These are phyloP conservation scores for Pygoscelis adeliae DNA, from an alignment of 2,113 vertebrate genomes.

Conservation along the genomic window DNA sequence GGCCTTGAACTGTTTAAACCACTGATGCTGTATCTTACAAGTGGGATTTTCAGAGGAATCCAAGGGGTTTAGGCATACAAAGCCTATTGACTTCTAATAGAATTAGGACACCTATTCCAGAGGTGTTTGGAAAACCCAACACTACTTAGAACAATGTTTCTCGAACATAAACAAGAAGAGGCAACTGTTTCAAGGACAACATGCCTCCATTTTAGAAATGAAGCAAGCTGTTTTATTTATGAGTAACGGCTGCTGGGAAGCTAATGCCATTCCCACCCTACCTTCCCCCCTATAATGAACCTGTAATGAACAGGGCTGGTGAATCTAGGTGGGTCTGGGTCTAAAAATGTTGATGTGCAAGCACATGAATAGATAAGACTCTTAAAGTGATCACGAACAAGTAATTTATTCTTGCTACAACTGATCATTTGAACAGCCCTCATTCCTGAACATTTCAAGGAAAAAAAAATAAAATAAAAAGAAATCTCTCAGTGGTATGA, in stretches of 20 bases:
- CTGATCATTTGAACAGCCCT: neutral
- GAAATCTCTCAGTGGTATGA: neutral
- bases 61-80: neutral
- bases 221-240: neutral
- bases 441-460: neutral
- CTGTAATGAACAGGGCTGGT: neutral
- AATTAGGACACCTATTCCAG: slow-evolving; percentile 30
- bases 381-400: neutral
- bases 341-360: neutral
- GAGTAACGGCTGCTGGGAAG: neutral
- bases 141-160: neutral
- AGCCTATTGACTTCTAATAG: slow-evolving; percentile 11
- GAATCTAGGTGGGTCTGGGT: neutral
- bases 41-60: neutral
- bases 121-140: neutral
- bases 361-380: neutral
- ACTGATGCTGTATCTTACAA: neutral
- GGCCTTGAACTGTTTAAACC: neutral
- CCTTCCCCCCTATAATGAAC: neutral
- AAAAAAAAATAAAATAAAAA: neutral
- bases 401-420: neutral
- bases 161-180: neutral
- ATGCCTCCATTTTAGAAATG: rapidly evolving
- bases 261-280: neutral
- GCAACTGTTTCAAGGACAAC: neutral